These are phyloP conservation scores for Eutrigla gurnardus DNA, from an alignment of 2,797 vertebrate species.

Conservation along the genomic window DNA sequence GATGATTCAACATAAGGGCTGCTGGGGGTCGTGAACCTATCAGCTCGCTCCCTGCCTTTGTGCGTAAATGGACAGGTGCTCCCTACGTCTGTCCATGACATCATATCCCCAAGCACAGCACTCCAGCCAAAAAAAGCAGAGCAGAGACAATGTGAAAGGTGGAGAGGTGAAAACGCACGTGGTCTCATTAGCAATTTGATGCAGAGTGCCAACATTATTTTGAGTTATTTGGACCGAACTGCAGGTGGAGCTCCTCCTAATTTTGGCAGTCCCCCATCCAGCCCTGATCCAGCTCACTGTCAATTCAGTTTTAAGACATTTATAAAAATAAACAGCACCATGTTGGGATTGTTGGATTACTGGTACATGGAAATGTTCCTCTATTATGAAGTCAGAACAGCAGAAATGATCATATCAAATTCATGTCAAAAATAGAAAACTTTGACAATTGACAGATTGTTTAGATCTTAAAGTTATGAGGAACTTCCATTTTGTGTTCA, in stretches of 20 bases:
- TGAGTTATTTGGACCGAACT: not conserved
- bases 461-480: not conserved
- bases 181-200: constrained; percentile 21
- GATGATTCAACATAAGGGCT: constrained; percentile 48
- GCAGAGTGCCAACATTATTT: not conserved
- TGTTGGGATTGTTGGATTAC: not conserved
- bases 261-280: constrained; percentile 1
- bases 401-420: not conserved
- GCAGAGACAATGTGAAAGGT: constrained; percentile 58
- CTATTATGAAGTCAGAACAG: not conserved
- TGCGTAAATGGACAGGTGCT: constrained; percentile 82
- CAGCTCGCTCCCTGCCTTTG: constrained; percentile 40
- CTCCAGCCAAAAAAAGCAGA: constrained; percentile 75
- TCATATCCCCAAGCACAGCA: constrained; percentile 64
- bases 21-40: constrained; percentile 66
- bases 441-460: not conserved
- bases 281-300: no score
- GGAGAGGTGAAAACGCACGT: constrained; percentile 57
- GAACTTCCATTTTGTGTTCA: no score
- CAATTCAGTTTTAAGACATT: not conserved
- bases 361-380: not conserved
- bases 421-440: not conserved
- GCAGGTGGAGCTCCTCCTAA: not conserved
- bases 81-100: constrained; percentile 72
- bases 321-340: constrained; percentile 4